phyloP scores from a whole-genome alignment of 2,113 vertebrate species.

The Brienomyrus longianalis region DNA sequence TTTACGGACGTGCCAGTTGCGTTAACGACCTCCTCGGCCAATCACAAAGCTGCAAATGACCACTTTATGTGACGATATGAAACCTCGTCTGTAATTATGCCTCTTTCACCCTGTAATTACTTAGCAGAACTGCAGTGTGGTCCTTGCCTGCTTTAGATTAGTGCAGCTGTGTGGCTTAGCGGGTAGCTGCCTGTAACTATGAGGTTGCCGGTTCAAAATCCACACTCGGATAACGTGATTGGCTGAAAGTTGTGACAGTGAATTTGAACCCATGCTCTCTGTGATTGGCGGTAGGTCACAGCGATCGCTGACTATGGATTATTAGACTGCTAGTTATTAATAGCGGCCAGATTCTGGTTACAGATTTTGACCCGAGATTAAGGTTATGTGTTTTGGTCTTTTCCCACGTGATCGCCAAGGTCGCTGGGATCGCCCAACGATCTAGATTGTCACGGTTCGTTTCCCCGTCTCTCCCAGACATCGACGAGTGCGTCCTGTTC shows the following conservation, averaged over 20 bases:
- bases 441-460: background rate
- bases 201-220: background rate
- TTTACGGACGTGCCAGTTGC: background rate
- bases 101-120: background rate
- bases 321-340: background rate
- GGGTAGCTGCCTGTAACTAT: background rate
- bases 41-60: background rate
- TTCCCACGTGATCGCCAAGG: background rate
- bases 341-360: background rate
- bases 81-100: background rate
- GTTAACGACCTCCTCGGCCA: background rate
- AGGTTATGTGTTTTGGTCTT: background rate
- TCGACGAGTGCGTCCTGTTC: constrained; percentile 81
- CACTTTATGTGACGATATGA: background rate
- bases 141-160: background rate
- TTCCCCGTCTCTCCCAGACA: constrained; percentile 57
- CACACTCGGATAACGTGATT: background rate
- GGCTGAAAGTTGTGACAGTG: background rate
- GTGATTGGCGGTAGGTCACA: background rate
- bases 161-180: background rate
- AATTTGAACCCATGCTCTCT: background rate
- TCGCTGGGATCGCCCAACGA: background rate
- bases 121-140: background rate
- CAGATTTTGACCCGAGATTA: background rate
- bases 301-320: background rate